Evolutionary conservation across 2,888 invertebrate genomes (phyloP).

Genomic region (Spialia ferax): DNA sequence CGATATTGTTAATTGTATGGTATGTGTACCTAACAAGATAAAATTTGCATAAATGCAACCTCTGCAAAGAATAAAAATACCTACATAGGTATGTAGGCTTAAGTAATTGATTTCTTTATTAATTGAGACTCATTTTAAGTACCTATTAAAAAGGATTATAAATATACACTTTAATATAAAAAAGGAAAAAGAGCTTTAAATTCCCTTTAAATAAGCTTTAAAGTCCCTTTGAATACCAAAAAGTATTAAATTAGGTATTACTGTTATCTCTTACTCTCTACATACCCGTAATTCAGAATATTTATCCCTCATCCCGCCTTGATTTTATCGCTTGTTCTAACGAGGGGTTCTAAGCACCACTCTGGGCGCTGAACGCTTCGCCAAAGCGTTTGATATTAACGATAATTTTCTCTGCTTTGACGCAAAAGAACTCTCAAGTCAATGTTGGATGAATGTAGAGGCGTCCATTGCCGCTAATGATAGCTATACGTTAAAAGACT

Average conservation of each 20-base stretch:
- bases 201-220: neutral
- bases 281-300: neutral
- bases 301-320: neutral
- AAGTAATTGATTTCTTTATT: too few relatives aligned
- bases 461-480: neutral
- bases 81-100: too few relatives aligned
- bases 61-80: too few relatives aligned
- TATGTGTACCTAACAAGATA: too few relatives aligned
- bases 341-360: neutral
- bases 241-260: neutral
- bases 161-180: too few relatives aligned
- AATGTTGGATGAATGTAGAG: neutral
- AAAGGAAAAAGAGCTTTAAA: too few relatives aligned
- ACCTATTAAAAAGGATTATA: too few relatives aligned
- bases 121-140: too few relatives aligned
- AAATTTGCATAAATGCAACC: too few relatives aligned
- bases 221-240: neutral
- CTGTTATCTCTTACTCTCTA: neutral
- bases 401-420: conserved; percentile 24
- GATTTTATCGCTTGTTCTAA: conserved; percentile 3
- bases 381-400: conserved; percentile 26
- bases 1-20: too few relatives aligned
- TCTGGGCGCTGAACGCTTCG: neutral
- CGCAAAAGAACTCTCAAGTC: conserved; percentile 12
- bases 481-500: neutral